Base-by-base conservation (phyloP, 2,113 vertebrate genomes). In the Rhinolophus ferrumequinum region DNA sequence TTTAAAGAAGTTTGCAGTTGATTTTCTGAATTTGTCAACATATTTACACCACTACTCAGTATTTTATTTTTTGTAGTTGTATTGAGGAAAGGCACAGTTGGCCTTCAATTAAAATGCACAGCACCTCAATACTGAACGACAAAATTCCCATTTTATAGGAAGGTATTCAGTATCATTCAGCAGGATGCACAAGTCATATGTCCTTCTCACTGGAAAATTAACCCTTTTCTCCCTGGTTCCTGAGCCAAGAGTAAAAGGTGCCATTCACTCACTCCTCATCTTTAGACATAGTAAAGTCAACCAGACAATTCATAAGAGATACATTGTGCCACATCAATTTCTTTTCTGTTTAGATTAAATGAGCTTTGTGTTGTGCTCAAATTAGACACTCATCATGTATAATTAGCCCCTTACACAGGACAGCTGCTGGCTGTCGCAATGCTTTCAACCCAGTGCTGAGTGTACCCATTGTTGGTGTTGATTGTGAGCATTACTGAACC, bases 351-450 rank as follows among this genome's bases (percentile, higher is more conserved):
- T 96, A 97, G 95, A 81, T 97, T 73, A 97, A 96, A 95, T 97
- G 41, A 54, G 83, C 6, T 96, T 66, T 66, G 18, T 33, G 10
- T 75, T 97, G 56, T 77, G 96, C 96, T 95, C 88, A 90, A 82
- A 92, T 96, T 94, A 97, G 90, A 91, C 50, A 85, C 24, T 95
- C 91, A 73, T 96, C 88, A 79, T 85, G 79, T 79, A 83, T 96
- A 96, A 96, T 96, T 96, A 88, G 92, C 92, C n/a, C 69, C 12
- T 66, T 28, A 19, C 8, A 1, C 21, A 41, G 64, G 97, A 79
- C 94, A 97, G 97, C 97, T 96, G 90, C 95, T 95, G 89, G 96
- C 95, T 94, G 97, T 96, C 96, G 88, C 12, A 60, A 19, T n/a
- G 83, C 85, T 90, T 97, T 94, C 86, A 97, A 62, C 75, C 82